Conservation (phyloP, 2,113 vertebrate genomes). For the Psephotus haematonotus region DNA sequence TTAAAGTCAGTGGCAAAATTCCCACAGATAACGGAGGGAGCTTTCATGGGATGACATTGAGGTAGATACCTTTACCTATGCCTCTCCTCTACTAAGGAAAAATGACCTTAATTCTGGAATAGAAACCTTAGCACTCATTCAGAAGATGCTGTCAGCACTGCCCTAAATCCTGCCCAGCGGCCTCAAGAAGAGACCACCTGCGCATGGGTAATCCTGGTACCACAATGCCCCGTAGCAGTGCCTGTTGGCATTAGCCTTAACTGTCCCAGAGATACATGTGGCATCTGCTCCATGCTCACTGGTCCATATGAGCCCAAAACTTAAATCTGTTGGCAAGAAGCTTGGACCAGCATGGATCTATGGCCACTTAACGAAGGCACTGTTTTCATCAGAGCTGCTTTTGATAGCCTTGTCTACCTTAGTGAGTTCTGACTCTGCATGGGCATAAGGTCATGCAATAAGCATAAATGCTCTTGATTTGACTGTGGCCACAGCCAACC, state of each 20-base stretch:
- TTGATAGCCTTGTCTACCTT: neutral
- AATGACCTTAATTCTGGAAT: neutral
- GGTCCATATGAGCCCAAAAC: neutral
- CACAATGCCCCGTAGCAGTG: rapidly evolving
- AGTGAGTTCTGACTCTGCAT: neutral
- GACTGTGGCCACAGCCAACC: neutral
- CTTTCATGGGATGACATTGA: neutral
- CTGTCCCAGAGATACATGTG: neutral
- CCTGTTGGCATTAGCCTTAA: neutral
- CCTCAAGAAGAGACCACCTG: neutral
- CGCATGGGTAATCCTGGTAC: neutral
- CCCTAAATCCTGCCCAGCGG: neutral
- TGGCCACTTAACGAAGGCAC: neutral
- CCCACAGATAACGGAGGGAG: rapidly evolving
- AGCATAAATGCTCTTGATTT: neutral
- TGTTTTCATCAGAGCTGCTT: neutral
- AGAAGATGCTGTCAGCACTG: neutral
- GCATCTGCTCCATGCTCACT: neutral
- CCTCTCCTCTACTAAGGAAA: neutral
- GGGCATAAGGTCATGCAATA: neutral
- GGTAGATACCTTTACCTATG: neutral
- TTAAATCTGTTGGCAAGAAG: neutral
- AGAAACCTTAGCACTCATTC: neutral
- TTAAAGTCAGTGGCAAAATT: neutral
- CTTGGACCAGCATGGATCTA: neutral